These are phyloP conservation scores for Hydrotaea cyrtoneurina DNA, from an alignment of 2,888 invertebrate genomes.

Conservation along the genomic window DNA sequence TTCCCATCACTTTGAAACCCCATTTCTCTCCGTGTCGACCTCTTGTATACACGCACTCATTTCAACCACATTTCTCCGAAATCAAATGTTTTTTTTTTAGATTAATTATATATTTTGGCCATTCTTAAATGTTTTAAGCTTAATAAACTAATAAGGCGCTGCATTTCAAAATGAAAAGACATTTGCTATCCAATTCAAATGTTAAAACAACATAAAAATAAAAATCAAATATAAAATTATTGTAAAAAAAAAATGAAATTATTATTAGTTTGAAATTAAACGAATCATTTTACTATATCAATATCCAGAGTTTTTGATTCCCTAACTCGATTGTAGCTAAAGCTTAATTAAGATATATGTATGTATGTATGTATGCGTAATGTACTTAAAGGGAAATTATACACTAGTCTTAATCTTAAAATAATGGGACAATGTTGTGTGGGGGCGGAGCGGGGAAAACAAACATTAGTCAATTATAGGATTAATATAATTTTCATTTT, in stretches of 20 bases:
- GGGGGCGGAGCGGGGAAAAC: background rate
- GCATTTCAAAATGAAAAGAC: constrained; percentile 28
- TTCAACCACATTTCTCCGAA: background rate
- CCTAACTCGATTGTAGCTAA: background rate
- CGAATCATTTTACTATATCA: constrained; percentile 44
- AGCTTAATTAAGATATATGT: constrained; percentile 30
- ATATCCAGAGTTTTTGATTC: constrained; percentile 22
- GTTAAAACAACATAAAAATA: constrained; percentile 33
- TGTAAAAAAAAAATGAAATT: too few species aligned
- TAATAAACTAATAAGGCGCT: constrained; percentile 65
- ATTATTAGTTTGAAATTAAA: background rate
- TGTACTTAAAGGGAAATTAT: background rate
- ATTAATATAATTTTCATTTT: constrained; percentile 11
- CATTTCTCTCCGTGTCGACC: too few species aligned
- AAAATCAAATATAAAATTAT: background rate
- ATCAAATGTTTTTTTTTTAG: background rate
- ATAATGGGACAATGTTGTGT: constrained; percentile 23
- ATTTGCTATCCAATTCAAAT: background rate
- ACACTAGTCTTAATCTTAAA: constrained; percentile 15
- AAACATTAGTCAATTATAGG: background rate
- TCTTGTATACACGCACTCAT: too few species aligned
- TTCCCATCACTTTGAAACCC: too few species aligned
- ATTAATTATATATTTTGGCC: constrained; percentile 55
- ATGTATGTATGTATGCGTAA: background rate
- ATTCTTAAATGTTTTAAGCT: constrained; percentile 45